Percentiles rank a stretch among this genome's conserved stretches.
Conservation (phyloP, 2,113 vertebrate species). For the Ophthalmolycus amberensis region DNA sequence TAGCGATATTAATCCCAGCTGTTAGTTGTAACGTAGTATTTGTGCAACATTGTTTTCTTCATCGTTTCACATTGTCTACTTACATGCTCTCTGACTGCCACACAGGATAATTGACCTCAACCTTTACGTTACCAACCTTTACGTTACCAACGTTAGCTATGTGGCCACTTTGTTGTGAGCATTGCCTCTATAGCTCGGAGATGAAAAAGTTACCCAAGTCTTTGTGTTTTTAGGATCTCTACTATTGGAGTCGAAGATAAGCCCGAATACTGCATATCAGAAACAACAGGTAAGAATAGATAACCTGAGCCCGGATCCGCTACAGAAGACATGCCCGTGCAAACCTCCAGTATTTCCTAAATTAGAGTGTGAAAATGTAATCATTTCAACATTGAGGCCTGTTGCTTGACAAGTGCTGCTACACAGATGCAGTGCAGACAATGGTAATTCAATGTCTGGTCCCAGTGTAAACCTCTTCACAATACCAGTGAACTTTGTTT, state of each 20-base stretch:
- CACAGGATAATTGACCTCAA: background rate
- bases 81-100: background rate
- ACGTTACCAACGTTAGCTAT: background rate
- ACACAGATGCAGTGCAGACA: background rate
- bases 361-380: background rate
- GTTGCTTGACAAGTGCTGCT: background rate
- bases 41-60: conserved; percentile 1
- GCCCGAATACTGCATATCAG: conserved; percentile 98
- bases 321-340: background rate
- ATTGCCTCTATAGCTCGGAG: background rate
- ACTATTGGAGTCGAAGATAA: conserved; percentile 98
- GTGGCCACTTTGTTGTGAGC: background rate
- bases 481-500: background rate
- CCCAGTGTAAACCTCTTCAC: background rate
- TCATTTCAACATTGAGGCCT: background rate
- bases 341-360: no score
- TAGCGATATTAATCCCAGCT: accelerated
- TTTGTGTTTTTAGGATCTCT: conserved; percentile 89
- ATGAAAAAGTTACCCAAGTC: background rate
- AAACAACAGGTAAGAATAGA: conserved; percentile 94
- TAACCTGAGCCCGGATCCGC: background rate
- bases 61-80: conserved; percentile 23
- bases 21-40: background rate
- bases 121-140: background rate
- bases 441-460: background rate